Conservation (phyloP, 2,113 vertebrate genomes). For the Microtus montanus region DNA sequence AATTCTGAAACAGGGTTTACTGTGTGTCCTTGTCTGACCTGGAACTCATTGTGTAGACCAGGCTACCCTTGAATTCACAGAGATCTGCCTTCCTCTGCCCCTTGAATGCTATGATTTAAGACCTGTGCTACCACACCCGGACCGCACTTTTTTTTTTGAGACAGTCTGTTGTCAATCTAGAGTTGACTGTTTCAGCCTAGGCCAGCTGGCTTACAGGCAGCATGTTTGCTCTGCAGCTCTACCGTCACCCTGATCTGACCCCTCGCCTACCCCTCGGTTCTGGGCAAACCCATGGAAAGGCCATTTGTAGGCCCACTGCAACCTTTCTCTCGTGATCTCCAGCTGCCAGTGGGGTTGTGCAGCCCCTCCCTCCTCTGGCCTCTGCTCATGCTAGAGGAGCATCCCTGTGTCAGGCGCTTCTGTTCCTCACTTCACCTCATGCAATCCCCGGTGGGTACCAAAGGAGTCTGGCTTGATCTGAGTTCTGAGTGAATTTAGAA, state of each 20-base stretch:
- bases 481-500: slow-evolving; percentile 22
- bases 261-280: neutral
- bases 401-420: neutral
- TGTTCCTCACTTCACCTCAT: neutral
- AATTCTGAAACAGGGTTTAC: neutral
- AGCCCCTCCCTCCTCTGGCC: neutral
- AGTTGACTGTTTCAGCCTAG: neutral
- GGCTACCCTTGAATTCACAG: neutral
- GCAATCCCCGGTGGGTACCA: neutral
- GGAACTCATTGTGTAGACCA: neutral
- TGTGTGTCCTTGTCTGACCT: neutral
- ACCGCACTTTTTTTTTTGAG: neutral
- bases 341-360: neutral
- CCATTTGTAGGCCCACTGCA: neutral
- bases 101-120: neutral
- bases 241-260: neutral
- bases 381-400: neutral
- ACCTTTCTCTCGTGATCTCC: too few relatives aligned
- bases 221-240: neutral
- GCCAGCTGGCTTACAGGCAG: neutral
- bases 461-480: neutral
- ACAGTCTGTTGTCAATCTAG: neutral
- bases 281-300: neutral
- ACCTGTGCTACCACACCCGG: neutral
- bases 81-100: neutral